These are phyloP conservation scores for Apotomis turbidana DNA, from an alignment of 2,888 invertebrate species.

Conservation along the genomic window DNA sequence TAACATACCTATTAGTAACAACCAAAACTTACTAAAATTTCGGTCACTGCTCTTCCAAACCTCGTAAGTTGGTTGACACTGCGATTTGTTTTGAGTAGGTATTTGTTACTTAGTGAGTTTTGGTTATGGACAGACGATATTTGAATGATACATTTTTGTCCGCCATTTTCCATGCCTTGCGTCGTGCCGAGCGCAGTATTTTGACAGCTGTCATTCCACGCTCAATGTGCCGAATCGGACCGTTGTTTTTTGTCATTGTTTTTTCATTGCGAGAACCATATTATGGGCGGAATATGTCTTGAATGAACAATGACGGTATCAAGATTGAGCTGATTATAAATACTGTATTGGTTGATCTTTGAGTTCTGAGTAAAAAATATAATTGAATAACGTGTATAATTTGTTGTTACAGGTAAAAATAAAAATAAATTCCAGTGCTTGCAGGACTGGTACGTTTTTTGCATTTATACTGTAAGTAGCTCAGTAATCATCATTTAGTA, in stretches of 20 bases:
- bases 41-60: no score
- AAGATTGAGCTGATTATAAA: background rate
- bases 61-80: no score
- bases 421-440: background rate
- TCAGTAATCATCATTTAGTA: no score
- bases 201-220: constrained; percentile 70
- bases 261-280: constrained; percentile 32
- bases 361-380: no score
- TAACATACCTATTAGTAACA: no score
- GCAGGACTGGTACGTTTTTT: background rate
- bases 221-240: constrained; percentile 51
- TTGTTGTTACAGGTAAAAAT: constrained; percentile 23
- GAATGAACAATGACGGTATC: constrained; percentile 15
- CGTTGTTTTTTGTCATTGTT: constrained; percentile 47
- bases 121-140: no score
- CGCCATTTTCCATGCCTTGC: background rate
- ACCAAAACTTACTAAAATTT: no score
- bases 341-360: background rate
- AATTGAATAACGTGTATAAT: no score
- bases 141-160: no score
- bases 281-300: constrained; percentile 8
- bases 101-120: no score
- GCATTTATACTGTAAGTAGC: no score
- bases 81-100: no score
- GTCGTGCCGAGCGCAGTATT: constrained; percentile 49